Evolutionary conservation across 2,113 vertebrate genomes (phyloP).

Genomic region (Odontesthes bonariensis): DNA sequence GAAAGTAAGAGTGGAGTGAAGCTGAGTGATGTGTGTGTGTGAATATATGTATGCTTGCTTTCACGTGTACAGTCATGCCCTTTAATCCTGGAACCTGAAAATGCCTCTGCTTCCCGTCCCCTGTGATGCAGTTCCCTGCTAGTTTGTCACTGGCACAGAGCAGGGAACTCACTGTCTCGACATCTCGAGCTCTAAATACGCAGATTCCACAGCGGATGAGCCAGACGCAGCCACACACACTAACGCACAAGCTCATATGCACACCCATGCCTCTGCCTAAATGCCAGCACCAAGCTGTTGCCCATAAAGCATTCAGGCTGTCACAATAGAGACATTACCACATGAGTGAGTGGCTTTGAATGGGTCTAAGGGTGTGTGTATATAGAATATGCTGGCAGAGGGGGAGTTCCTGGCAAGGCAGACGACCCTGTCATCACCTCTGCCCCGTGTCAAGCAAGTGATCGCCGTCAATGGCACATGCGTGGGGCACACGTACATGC

Average conservation of each 20-base stretch:
- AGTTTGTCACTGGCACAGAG: conserved; percentile 31
- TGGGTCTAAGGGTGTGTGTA: conserved; percentile 68
- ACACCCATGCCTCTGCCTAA: conserved; percentile 71
- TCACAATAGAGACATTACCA: conserved; percentile 85
- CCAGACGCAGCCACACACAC: conserved; percentile 30
- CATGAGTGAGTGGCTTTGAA: conserved; percentile 84
- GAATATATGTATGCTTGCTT: conserved; percentile 1
- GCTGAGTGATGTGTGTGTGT: conserved; percentile 26
- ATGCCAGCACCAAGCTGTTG: conserved; percentile 82
- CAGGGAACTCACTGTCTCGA: conserved; percentile 26
- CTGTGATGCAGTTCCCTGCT: conserved; percentile 31
- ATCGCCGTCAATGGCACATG: conserved; percentile 42
- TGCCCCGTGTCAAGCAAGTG: conserved; percentile 72
- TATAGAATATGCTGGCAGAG: conserved; percentile 59
- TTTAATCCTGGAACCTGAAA: conserved; percentile 31
- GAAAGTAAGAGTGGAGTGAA: conserved; percentile 42
- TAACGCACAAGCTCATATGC: conserved; percentile 41
- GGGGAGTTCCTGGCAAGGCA: conserved; percentile 71
- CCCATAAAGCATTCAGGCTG: conserved; percentile 76
- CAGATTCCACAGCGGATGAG: conserved; percentile 57
- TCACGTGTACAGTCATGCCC: conserved; percentile 3
- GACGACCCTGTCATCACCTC: conserved; percentile 79
- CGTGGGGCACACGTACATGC: conserved; percentile 33
- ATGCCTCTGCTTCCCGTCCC: conserved; percentile 13
- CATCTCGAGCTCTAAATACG: conserved; percentile 29